Conservation (phyloP, 1,140 invertebrate genomes). For the Heterodera carotae region DNA sequence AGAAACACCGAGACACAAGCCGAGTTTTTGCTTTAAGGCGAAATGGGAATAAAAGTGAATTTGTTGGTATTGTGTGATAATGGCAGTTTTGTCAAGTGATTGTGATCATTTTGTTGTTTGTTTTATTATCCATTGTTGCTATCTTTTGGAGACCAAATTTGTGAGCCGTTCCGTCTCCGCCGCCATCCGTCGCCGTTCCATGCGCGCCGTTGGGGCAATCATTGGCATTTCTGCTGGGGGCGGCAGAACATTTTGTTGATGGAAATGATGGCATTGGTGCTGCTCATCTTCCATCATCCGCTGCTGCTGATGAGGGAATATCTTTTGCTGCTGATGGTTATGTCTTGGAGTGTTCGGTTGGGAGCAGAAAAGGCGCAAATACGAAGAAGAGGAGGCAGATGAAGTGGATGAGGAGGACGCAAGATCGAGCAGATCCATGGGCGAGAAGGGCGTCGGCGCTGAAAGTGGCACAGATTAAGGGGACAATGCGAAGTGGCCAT, state of each 20-base stretch:
- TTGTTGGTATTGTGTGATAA: constrained; percentile 9
- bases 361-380: constrained; percentile 6
- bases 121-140: not conserved
- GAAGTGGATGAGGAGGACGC: not conserved
- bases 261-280: not conserved
- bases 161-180: not conserved
- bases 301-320: constrained; percentile 11
- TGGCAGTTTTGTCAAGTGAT: no score
- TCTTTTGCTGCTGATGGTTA: constrained; percentile 1
- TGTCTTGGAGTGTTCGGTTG: constrained; percentile 23
- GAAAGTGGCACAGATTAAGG: not conserved
- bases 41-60: not conserved
- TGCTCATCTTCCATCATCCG: constrained; percentile 11
- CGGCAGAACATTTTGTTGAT: not conserved
- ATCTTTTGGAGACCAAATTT: not conserved
- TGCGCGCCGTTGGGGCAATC: not conserved
- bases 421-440: not conserved
- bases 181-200: not conserved
- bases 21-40: no score
- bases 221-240: not conserved
- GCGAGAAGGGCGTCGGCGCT: constrained; percentile 10
- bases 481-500: no score
- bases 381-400: not conserved
- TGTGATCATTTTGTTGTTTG: no score
- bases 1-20: no score